Evolutionary conservation across 2,113 vertebrate genomes (phyloP).

Genomic region (Sinocyclocheilus rhinocerous): DNA sequence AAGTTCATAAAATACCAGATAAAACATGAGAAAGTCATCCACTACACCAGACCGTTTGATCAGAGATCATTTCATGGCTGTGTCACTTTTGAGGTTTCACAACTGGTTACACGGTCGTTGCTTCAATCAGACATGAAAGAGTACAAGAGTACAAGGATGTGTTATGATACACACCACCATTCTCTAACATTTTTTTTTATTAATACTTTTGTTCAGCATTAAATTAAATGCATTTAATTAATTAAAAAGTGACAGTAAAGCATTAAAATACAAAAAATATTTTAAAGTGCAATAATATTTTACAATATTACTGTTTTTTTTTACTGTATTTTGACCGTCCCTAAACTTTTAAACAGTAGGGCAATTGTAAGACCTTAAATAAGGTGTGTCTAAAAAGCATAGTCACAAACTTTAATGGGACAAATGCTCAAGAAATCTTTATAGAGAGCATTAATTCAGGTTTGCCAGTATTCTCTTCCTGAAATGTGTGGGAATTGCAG

Average conservation of each 20-base stretch:
- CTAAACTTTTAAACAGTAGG: neutral
- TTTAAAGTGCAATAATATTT: too few species aligned
- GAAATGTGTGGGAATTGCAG: slow-evolving; percentile 56
- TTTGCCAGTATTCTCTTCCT: neutral
- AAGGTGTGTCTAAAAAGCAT: neutral
- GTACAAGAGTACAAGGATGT: neutral
- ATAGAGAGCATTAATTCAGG: neutral
- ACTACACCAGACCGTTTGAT: slow-evolving; percentile 1
- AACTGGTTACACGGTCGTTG: slow-evolving; percentile 16
- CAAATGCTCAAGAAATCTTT: neutral
- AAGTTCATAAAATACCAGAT: too few species aligned
- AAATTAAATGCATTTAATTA: neutral
- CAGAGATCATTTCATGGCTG: neutral
- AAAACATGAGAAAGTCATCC: neutral
- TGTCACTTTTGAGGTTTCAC: neutral
- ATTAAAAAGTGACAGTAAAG: neutral
- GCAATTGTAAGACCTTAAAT: neutral
- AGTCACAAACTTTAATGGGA: neutral
- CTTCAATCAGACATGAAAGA: neutral
- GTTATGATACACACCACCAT: neutral
- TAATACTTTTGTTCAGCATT: neutral
- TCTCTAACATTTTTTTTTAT: neutral
- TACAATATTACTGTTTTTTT: too few species aligned
- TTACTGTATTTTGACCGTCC: neutral
- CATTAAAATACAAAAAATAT: too few species aligned